Base-by-base conservation (phyloP, 1,140 invertebrate genomes). In the Phymastichus coffea region DNA sequence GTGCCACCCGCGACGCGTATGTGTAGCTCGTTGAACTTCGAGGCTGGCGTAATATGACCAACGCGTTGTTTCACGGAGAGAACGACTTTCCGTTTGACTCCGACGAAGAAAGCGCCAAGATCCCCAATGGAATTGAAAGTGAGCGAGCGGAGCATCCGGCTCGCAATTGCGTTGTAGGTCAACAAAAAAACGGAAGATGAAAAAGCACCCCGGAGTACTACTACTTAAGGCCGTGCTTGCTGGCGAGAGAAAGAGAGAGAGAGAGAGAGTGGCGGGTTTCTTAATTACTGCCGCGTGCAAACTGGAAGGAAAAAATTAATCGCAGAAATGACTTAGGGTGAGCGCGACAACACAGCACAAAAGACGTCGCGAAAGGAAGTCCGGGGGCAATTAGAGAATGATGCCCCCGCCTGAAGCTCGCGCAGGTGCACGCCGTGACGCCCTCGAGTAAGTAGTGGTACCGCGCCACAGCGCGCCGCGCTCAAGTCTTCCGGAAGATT, bases 261-360 rank as follows among this genome's bases (percentile, higher is more conserved):
- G 22, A 25, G 30, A 22, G 2, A 8, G 26, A 15, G n/a, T 12
- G 25, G 2, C n/a, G n/a, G 71, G 74, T 71, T 73, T 74, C 78
- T 80, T 79, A 80, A 80, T 80, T 79, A 80, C 78, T 78, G 77
- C 77, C 78, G 78, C 77, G 78, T 79, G 78, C 78, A 79, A 79
- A 80, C 79, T 80, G 78, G 77, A 79, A 79, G 78, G 77, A 79
- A 80, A n/a, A 80, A 80, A 80, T 80, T 80, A 80, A 80, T 80
- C 78, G 78, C 76, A 79, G 77, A 80, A 80, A 80, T 80, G 78
- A 80, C 78, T 79, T 80, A 79, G 77, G 78, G 75, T 73, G 74
- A 73, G 66, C 66, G 65, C 70, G 70, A n/a, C n/a, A n/a, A n/a
- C 66, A 22, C 47, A 70, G 70, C 69, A 71, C 68, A 77, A 72